phyloP scores from a whole-genome alignment of 2,797 vertebrate genomes.

The Nannoperca australis region DNA sequence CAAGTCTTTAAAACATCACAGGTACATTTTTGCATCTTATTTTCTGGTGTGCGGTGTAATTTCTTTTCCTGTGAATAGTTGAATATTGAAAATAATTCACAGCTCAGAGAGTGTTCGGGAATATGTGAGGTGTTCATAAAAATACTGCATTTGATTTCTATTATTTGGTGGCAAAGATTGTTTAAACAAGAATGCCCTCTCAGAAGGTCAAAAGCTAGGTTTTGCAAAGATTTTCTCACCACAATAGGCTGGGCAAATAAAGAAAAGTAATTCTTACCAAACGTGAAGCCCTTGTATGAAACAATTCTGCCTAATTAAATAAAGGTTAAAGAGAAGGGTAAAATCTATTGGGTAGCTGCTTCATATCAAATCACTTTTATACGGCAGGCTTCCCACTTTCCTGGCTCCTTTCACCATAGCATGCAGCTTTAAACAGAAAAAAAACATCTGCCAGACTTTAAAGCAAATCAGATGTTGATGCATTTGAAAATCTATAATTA shows the following conservation, averaged over 20 bases:
- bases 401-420: slow-evolving; percentile 8
- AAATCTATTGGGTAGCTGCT: not conserved
- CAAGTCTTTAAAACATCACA: not conserved
- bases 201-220: not conserved
- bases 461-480: slow-evolving; percentile 29
- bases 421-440: slow-evolving; percentile 1
- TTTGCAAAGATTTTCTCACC: slow-evolving; percentile 7
- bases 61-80: not conserved
- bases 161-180: not conserved
- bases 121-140: not conserved
- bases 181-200: not conserved
- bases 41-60: not conserved
- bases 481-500: slow-evolving; percentile 41
- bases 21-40: not conserved
- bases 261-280: not conserved
- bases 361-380: not conserved
- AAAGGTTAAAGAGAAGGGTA: not conserved
- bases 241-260: slow-evolving; percentile 1
- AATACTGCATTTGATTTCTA: not conserved
- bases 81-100: not conserved
- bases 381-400: not conserved
- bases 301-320: not conserved
- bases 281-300: not conserved
- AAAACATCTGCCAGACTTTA: not conserved
- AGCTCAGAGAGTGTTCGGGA: not conserved